Base-by-base conservation (phyloP, 2,797 vertebrate species). In the Pseudopleuronectes americanus region DNA sequence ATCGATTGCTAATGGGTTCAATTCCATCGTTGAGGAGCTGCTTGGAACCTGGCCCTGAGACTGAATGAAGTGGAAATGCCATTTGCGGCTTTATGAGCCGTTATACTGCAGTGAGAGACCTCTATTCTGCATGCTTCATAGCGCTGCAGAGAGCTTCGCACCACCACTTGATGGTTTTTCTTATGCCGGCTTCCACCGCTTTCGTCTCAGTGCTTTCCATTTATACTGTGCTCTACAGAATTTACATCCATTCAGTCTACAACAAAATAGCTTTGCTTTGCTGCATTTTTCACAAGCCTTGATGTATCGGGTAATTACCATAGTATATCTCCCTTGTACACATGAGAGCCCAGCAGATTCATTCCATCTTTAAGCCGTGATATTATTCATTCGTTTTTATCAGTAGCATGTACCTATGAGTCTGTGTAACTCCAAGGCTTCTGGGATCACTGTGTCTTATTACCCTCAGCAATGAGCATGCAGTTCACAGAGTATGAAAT, bases 1-100 rank as follows among this genome's bases (percentile, higher is more conserved):
- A 95, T 94, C 92, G 93, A 95, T 94, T 92, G 93, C 93, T 95
- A 95, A 95, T 95, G 93, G 93, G 89, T 94, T 94, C 92, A 92
- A 91, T 93, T 94, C 93, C 91, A 89, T 91, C 87, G 88, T 89
- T 69, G 91, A 92, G 86, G 90, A 93, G 93, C 90, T 88, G 90
- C 91, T 92, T 94, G 94, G 92, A 94, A 92, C 88, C 89, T 77
- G 90, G 91, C 92, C 94, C 91, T 90, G 89, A 90, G 86, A 94
- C 93, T 94, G 93, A 94, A 92, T 93, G 89, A 93, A 93, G 92
- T 92, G 92, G 93, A 95, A 95, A 94, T 92, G 90, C 93, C 92
- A 93, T 93, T 94, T 94, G 92, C 85, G 82, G 92, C 92, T 94
- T 93, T 91, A 94, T 94, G 94, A 95, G 93, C 89, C 93, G 89